Conservation (phyloP, 2,113 vertebrate genomes). For the Melanotaenia duboulayi region DNA sequence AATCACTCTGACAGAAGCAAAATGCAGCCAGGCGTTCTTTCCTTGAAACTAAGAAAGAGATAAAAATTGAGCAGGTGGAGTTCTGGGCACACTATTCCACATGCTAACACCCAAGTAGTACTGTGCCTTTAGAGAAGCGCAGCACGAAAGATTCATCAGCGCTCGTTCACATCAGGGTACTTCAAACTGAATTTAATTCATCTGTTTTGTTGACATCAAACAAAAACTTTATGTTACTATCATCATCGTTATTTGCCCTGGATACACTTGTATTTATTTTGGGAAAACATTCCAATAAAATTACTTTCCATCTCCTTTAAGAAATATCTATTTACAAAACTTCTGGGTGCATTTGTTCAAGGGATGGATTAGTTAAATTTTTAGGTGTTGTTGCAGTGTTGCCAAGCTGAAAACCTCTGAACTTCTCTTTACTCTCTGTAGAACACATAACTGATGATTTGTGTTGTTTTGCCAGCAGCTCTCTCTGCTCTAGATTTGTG, state of each 20-base stretch:
- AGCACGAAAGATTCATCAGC: constrained; percentile 31
- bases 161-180: constrained; percentile 5
- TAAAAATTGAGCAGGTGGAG: constrained; percentile 19
- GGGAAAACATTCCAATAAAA: constrained; percentile 28
- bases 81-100: constrained; percentile 37
- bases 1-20: constrained; percentile 82
- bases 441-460: constrained; percentile 65
- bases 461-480: constrained; percentile 69
- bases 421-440: constrained; percentile 40
- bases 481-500: constrained; percentile 66
- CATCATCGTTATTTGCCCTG: constrained; percentile 25
- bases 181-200: constrained; percentile 34
- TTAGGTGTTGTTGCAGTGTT: constrained; percentile 57
- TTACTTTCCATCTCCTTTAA: constrained; percentile 37
- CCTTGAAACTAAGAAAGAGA: constrained; percentile 63
- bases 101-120: constrained; percentile 38
- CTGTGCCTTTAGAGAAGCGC: not conserved
- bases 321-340: constrained; percentile 52
- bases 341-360: constrained; percentile 62
- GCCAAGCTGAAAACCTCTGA: constrained; percentile 52
- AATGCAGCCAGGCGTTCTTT: constrained; percentile 77
- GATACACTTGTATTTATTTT: constrained; percentile 46
- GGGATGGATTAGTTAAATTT: constrained; percentile 36
- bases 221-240: constrained; percentile 27
- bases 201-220: constrained; percentile 38